Conservation (phyloP, 2,113 vertebrate genomes). For the Morone saxatilis region DNA sequence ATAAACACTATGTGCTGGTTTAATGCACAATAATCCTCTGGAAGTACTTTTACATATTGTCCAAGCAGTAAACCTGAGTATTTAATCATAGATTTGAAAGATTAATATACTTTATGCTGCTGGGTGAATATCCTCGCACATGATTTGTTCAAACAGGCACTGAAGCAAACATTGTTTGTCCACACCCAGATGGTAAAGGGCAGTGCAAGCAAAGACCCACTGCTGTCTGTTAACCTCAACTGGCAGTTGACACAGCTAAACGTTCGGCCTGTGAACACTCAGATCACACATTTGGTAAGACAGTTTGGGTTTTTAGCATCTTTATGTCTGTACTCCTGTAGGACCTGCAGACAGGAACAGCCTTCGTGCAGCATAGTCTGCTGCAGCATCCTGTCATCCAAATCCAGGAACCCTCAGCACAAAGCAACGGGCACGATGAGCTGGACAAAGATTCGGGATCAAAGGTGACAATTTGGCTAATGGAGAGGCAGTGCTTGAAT, state of each 20-base stretch:
- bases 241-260: not conserved
- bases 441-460: slow-evolving; percentile 76
- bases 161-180: slow-evolving; percentile 37
- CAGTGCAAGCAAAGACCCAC: not conserved
- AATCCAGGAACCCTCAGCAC: slow-evolving; percentile 35
- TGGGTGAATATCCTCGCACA: not conserved
- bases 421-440: slow-evolving; percentile 68
- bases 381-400: slow-evolving; percentile 29
- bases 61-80: slow-evolving; percentile 26
- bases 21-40: slow-evolving; percentile 54
- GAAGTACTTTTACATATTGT: slow-evolving; percentile 61
- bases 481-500: not conserved
- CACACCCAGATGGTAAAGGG: slow-evolving; percentile 37
- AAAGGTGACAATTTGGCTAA: slow-evolving; percentile 69
- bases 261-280: not conserved
- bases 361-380: not conserved
- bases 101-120: slow-evolving; percentile 33
- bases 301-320: not conserved
- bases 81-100: slow-evolving; percentile 37
- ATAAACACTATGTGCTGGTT: slow-evolving; percentile 32
- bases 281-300: not conserved
- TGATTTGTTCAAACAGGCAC: slow-evolving; percentile 1
- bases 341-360: slow-evolving; percentile 40
- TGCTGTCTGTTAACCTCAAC: not conserved
- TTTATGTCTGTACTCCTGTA: slow-evolving; percentile 10